phyloP scores from a whole-genome alignment of 2,113 vertebrate species.

The Salvelinus fontinalis region DNA sequence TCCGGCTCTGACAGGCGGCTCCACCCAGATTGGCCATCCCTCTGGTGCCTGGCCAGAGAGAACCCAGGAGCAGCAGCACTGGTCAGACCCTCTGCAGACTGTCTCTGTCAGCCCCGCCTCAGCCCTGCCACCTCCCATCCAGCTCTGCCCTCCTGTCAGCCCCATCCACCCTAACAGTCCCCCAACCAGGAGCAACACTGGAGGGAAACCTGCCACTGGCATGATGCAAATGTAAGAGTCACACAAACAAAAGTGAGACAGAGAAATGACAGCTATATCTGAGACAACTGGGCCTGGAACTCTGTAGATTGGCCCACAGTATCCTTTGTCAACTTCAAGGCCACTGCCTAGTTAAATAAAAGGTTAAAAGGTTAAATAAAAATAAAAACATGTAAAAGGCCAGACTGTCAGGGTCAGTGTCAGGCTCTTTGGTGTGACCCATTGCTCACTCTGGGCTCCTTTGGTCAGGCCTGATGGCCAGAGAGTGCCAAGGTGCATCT shows the following conservation, averaged over 20 bases:
- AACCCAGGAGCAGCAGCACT: slow-evolving; percentile 55
- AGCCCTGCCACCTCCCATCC: slow-evolving; percentile 35
- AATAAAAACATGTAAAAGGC: background rate
- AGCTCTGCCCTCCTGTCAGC: slow-evolving; percentile 51
- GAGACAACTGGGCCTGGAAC: slow-evolving; percentile 24
- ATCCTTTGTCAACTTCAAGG: slow-evolving; percentile 42
- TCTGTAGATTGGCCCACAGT: slow-evolving; percentile 39
- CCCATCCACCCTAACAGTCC: slow-evolving; percentile 45
- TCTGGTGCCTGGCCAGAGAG: slow-evolving; percentile 49
- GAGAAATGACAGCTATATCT: slow-evolving; percentile 61
- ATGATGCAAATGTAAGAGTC: slow-evolving; percentile 55
- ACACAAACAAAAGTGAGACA: slow-evolving; percentile 51
- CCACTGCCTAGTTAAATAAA: too few species aligned
- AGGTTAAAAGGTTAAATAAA: too few species aligned
- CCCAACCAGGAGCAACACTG: slow-evolving; percentile 18
- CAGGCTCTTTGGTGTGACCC: background rate
- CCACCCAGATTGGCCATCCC: slow-evolving; percentile 37
- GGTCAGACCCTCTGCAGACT: slow-evolving; percentile 42
- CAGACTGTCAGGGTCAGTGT: slow-evolving; percentile 49
- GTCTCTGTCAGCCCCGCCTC: slow-evolving; percentile 50
- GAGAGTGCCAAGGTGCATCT: background rate
- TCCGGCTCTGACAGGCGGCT: slow-evolving; percentile 72
- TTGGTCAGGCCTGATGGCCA: background rate
- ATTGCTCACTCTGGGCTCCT: too few species aligned
- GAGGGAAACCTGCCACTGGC: background rate